Conservation (phyloP, 1,140 invertebrate species). For the Dinoponera quadriceps region DNA sequence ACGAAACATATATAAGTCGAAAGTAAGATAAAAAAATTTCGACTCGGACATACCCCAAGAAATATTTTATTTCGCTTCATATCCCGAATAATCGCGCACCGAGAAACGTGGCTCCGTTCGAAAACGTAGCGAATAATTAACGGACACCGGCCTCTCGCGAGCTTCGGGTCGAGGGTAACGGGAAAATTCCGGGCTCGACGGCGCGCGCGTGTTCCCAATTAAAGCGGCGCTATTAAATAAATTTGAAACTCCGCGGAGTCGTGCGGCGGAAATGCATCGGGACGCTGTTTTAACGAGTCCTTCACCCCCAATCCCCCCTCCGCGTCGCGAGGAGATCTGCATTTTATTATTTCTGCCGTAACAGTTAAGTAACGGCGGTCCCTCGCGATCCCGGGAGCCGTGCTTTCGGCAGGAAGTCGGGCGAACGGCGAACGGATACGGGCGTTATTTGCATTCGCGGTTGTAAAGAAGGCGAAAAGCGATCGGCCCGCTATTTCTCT, state of each 20-base stretch:
- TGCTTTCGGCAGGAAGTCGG: constrained; percentile 74
- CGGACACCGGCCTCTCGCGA: neutral
- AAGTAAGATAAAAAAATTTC: too few relatives aligned
- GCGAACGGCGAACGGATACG: constrained; percentile 77
- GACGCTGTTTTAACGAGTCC: constrained; percentile 32
- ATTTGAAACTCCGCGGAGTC: constrained; percentile 3
- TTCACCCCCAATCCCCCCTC: too few relatives aligned
- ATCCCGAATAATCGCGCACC: too few relatives aligned
- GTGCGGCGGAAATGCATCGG: constrained; percentile 14
- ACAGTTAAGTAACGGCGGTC: constrained; percentile 73
- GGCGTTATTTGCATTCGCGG: constrained; percentile 81
- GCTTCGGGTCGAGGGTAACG: constrained; percentile 18
- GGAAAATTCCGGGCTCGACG: constrained; percentile 21
- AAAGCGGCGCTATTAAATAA: constrained; percentile 57
- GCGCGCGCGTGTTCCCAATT: constrained; percentile 26
- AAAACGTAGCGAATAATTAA: neutral
- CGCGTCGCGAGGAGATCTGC: constrained; percentile 74
- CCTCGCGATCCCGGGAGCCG: constrained; percentile 22
- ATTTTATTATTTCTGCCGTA: constrained; percentile 83
- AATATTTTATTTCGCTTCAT: too few relatives aligned
- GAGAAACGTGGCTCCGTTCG: neutral
- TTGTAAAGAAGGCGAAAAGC: constrained; percentile 80
- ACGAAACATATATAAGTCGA: too few relatives aligned
- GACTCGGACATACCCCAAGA: too few relatives aligned
- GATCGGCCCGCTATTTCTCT: constrained; percentile 68